Evolutionary conservation across 2,113 vertebrate species (phyloP).

Genomic region (Bufo gargarizans): DNA sequence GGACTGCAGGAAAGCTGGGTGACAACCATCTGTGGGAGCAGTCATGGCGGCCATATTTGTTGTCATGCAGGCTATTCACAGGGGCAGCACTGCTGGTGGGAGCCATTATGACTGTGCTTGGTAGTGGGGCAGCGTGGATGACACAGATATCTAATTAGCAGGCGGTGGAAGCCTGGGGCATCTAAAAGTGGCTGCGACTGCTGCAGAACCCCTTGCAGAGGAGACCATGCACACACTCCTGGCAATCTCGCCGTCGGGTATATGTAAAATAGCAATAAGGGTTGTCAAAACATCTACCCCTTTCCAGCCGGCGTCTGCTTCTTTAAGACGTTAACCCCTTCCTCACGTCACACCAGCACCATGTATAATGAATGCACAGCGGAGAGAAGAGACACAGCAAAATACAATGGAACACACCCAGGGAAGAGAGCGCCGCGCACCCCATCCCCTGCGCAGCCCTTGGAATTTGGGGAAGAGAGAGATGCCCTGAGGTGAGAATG

Average conservation of each 20-base stretch:
- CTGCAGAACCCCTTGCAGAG: constrained; percentile 5
- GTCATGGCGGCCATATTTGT: neutral
- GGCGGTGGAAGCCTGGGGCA: neutral
- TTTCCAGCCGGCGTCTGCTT: neutral
- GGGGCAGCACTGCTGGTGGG: neutral
- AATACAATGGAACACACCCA: constrained; percentile 47
- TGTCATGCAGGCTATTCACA: neutral
- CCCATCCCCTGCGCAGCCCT: neutral
- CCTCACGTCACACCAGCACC: neutral
- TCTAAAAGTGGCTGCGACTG: neutral
- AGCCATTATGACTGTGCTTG: constrained; percentile 5
- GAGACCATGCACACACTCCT: neutral
- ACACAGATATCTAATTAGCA: neutral
- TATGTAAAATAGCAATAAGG: no score
- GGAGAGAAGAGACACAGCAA: neutral
- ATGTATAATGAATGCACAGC: neutral
- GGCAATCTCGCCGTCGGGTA: neutral
- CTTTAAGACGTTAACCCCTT: neutral
- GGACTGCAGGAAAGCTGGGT: neutral
- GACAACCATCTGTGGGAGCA: neutral
- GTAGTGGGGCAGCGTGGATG: neutral
- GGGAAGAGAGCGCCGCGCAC: neutral
- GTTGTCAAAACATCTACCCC: no score
- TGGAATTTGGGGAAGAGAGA: neutral
- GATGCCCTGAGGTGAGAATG: neutral